A percentile compares a stretch with the other conserved stretches of the same genome.
phyloP scores from a whole-genome alignment of 2,113 vertebrate species.

The Ammodramus savannarum region DNA sequence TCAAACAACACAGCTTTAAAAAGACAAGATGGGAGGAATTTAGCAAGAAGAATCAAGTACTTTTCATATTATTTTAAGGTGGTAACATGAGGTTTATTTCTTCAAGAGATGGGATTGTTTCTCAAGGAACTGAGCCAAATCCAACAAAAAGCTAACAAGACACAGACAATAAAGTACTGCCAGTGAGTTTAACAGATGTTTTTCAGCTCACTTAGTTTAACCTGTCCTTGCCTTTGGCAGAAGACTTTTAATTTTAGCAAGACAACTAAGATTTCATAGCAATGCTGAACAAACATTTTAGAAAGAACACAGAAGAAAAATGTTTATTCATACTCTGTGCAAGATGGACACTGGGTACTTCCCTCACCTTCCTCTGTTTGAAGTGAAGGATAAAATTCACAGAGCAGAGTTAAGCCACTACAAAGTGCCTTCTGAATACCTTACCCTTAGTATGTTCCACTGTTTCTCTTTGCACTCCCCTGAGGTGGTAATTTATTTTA shows the following conservation, averaged over 20 bases:
- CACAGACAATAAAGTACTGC: conserved; percentile 41
- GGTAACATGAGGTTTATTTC: conserved; percentile 55
- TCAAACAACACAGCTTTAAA: conserved; percentile 1
- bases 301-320: neutral
- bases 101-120: conserved; percentile 45
- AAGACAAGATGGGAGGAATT: neutral
- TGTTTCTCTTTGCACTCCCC: neutral
- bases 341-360: neutral
- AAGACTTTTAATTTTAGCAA: neutral
- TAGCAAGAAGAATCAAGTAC: conserved; percentile 14
- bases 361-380: neutral
- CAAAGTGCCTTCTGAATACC: neutral
- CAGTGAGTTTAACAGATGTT: neutral
- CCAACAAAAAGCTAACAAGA: conserved; percentile 55
- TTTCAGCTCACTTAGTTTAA: neutral
- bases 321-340: neutral
- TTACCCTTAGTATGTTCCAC: neutral
- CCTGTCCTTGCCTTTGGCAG: conserved; percentile 52
- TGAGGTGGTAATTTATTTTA: conserved; percentile 27
- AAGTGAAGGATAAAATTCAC: neutral
- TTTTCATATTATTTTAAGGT: conserved; percentile 53
- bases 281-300: neutral
- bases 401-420: neutral
- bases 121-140: conserved; percentile 54
- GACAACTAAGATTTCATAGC: neutral